Evolutionary conservation across 2,888 invertebrate species (phyloP).

Genomic region (Allophyes oxyacanthae): DNA sequence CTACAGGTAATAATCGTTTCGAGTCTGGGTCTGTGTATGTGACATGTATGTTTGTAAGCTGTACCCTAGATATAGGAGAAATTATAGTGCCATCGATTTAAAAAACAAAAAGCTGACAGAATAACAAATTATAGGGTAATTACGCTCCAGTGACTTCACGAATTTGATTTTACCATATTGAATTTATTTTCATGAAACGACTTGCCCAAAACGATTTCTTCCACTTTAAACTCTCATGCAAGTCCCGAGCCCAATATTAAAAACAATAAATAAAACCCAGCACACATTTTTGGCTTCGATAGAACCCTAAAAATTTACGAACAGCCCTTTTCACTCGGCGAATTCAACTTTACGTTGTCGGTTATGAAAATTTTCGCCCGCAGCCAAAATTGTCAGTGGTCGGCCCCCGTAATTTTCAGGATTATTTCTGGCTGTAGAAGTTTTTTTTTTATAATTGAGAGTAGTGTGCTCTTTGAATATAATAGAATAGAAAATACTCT

Average conservation of each 20-base stretch:
- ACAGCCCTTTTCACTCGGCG: conserved; percentile 64
- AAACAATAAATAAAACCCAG: conserved; percentile 52
- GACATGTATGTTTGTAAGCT: too few relatives aligned
- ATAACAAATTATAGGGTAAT: too few relatives aligned
- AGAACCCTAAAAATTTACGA: conserved; percentile 69
- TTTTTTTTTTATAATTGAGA: not conserved
- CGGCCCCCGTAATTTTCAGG: conserved; percentile 55
- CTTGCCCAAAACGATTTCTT: not conserved
- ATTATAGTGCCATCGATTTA: too few relatives aligned
- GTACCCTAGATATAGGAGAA: too few relatives aligned
- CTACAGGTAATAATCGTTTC: too few relatives aligned
- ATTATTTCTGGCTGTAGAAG: conserved; percentile 31
- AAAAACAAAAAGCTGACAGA: too few relatives aligned
- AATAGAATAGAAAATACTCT: too few relatives aligned
- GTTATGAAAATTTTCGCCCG: conserved; percentile 66
- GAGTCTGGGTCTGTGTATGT: too few relatives aligned
- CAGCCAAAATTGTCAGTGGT: conserved; percentile 61
- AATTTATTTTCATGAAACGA: not conserved
- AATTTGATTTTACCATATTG: too few relatives aligned
- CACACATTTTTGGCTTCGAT: conserved; percentile 29
- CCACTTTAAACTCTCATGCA: conserved; percentile 7
- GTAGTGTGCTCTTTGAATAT: not conserved
- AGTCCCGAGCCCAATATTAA: conserved; percentile 41
- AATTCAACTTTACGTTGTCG: conserved; percentile 68
- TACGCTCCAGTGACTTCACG: too few relatives aligned